These are phyloP conservation scores for Xylocampa areola DNA, from an alignment of 2,888 invertebrate genomes.

Conservation along the genomic window DNA sequence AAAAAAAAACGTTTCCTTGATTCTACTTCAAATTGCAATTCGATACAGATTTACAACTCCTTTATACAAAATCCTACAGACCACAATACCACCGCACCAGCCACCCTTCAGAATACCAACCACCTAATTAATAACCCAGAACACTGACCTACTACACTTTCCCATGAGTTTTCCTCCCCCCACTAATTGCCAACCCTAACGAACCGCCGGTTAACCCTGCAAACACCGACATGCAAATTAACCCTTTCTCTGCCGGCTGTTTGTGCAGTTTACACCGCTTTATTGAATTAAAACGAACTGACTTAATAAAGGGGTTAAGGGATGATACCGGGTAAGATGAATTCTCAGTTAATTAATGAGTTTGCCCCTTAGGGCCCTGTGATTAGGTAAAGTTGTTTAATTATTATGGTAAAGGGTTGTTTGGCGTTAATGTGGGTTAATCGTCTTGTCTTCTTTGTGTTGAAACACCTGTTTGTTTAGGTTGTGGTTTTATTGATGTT, in stretches of 20 bases:
- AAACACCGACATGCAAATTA: conserved; percentile 88
- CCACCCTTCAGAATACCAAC: conserved; percentile 26
- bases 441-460: conserved; percentile 58
- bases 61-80: background rate
- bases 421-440: conserved; percentile 69
- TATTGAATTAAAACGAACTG: conserved; percentile 85
- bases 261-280: conserved; percentile 84
- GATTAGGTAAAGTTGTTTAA: conserved; percentile 81
- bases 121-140: conserved; percentile 41
- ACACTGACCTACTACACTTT: conserved; percentile 85
- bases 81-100: background rate
- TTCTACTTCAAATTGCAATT: background rate
- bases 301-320: conserved; percentile 80
- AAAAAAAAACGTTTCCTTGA: no score
- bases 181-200: conserved; percentile 87
- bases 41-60: background rate
- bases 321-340: conserved; percentile 83
- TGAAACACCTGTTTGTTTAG: conserved; percentile 39
- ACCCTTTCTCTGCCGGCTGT: conserved; percentile 86
- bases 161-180: conserved; percentile 83
- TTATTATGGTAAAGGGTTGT: conserved; percentile 74
- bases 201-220: conserved; percentile 87
- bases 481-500: conserved; percentile 27
- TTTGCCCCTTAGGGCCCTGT: conserved; percentile 78
- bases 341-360: conserved; percentile 86